Conservation (phyloP, 2,888 invertebrate species). For the Toxonevra muliebris region DNA sequence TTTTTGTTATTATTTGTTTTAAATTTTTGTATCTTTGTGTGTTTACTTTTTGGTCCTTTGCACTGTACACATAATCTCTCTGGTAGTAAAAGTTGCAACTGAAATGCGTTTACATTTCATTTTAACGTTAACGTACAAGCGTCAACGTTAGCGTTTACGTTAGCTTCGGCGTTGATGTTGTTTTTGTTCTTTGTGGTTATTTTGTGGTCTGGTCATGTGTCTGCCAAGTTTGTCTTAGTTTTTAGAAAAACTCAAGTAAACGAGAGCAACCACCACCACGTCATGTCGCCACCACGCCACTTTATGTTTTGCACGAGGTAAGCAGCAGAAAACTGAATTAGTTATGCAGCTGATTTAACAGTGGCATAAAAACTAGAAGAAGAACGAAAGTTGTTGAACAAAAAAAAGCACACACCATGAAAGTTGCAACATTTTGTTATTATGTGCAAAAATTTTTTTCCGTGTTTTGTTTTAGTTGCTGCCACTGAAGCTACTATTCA, state of each 20-base stretch:
- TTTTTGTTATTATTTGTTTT: too few relatives aligned
- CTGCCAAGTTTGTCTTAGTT: conserved; percentile 49
- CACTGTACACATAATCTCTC: too few relatives aligned
- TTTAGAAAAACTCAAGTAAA: neutral
- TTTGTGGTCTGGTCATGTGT: conserved; percentile 51
- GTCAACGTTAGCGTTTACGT: neutral
- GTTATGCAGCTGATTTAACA: conserved; percentile 36
- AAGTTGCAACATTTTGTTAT: neutral
- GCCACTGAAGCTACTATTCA: neutral
- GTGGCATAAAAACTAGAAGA: conserved; percentile 20
- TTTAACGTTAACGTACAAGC: too few relatives aligned
- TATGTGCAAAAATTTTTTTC: neutral
- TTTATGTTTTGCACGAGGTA: neutral
- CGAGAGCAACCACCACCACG: too few relatives aligned
- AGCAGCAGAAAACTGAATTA: conserved; percentile 30
- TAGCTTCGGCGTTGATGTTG: conserved; percentile 27
- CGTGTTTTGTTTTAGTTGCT: neutral
- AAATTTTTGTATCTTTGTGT: neutral
- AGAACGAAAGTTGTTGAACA: conserved; percentile 2
- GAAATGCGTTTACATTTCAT: too few relatives aligned
- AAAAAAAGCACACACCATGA: neutral
- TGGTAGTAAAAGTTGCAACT: too few relatives aligned
- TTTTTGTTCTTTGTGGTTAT: conserved; percentile 28
- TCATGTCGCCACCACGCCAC: too few relatives aligned
- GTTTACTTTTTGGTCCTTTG: neutral